Evolutionary conservation across 2,888 invertebrate species (phyloP).

Genomic region (Horisme vitalbata): DNA sequence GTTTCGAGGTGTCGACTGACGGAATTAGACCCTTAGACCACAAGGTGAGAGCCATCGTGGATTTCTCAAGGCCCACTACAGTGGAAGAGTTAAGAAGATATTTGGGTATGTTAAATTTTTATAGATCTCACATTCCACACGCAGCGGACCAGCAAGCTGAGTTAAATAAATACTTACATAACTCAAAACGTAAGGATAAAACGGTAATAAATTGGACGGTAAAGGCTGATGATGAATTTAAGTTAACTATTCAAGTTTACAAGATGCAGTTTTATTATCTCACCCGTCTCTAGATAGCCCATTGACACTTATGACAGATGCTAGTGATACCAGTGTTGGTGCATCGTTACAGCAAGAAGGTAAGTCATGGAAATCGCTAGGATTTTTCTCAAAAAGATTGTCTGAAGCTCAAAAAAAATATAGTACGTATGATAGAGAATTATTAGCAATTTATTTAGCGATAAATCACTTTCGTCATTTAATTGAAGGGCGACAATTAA

Average conservation of each 20-base stretch:
- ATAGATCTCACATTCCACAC: constrained; percentile 41
- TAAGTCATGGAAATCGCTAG: constrained; percentile 15
- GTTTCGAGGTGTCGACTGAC: constrained; percentile 24
- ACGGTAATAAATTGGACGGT: constrained; percentile 15
- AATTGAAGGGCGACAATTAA: constrained; percentile 21
- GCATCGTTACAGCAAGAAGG: constrained; percentile 18
- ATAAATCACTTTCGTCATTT: constrained; percentile 17
- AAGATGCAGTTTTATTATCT: constrained; percentile 18
- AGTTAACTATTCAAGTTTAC: constrained; percentile 8
- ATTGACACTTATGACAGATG: constrained; percentile 21
- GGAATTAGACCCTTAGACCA: constrained; percentile 25
- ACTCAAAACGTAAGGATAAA: constrained; percentile 17
- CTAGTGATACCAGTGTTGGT: constrained; percentile 20
- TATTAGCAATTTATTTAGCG: constrained; percentile 19
- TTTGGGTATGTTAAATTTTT: constrained; percentile 52
- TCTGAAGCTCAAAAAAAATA: constrained; percentile 16
- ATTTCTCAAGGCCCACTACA: constrained; percentile 22
- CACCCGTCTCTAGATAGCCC: constrained; percentile 13
- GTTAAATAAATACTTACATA: constrained; percentile 14
- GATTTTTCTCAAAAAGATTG: constrained; percentile 19
- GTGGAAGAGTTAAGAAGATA: constrained; percentile 27
- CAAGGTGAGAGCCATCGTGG: constrained; percentile 25
- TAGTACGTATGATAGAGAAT: constrained; percentile 22
- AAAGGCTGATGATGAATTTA: constrained; percentile 11
- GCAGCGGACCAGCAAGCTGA: constrained; percentile 23